A percentile compares a stretch with the other conserved stretches of the same genome.
phyloP scores from a whole-genome alignment of 53 echinoderm and acorn worm species.

The Holothuria leucospilota region DNA sequence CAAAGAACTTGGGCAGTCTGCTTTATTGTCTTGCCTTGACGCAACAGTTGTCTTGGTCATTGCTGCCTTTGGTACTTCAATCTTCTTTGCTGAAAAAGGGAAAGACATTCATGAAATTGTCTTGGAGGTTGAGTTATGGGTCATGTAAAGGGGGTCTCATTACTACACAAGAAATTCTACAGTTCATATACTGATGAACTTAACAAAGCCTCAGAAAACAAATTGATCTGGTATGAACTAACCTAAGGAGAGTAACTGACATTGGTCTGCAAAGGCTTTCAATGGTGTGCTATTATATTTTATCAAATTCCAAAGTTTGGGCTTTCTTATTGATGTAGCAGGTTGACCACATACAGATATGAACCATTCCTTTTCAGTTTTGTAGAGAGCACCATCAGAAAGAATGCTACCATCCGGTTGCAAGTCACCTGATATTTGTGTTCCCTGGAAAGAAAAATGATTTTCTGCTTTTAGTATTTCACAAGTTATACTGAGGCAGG shows the following conservation, averaged over 20 bases:
- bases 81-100: too few species aligned
- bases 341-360: not conserved
- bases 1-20: too few species aligned
- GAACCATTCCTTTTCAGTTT: slow-evolving; percentile 40
- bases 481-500: too few species aligned
- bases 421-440: not conserved
- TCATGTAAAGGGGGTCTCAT: too few species aligned
- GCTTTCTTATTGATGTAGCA: not conserved
- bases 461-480: too few species aligned
- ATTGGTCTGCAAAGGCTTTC: slow-evolving; percentile 13
- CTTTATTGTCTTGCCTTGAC: too few species aligned
- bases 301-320: slow-evolving; percentile 31
- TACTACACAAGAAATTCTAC: too few species aligned
- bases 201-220: not conserved
- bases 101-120: too few species aligned
- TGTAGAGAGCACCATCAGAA: not conserved
- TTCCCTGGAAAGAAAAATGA: not conserved
- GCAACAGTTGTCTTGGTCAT: too few species aligned
- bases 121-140: too few species aligned
- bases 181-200: too few species aligned
- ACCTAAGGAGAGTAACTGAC: slow-evolving; percentile 17
- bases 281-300: slow-evolving; percentile 1
- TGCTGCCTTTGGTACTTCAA: too few species aligned
- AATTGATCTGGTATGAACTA: not conserved
- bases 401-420: not conserved